Percentiles rank a stretch among this genome's conserved stretches.
phyloP scores from a whole-genome alignment of 2,797 vertebrate species.

The Gephyroberyx darwinii region DNA sequence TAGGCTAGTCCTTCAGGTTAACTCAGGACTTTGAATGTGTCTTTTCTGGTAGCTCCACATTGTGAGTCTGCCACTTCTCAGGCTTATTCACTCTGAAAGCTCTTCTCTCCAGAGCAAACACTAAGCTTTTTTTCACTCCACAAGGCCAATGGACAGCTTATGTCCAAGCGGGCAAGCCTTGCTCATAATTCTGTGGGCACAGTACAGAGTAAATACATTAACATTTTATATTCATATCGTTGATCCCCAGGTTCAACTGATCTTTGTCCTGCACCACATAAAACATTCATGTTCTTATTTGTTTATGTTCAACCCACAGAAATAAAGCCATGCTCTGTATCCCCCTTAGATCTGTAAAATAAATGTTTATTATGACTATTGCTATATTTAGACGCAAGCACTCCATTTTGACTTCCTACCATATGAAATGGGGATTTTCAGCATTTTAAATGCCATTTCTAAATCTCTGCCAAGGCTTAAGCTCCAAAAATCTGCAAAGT shows the following conservation, averaged over 20 bases:
- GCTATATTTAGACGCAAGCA: slow-evolving; percentile 73
- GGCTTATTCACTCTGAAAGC: slow-evolving; percentile 78
- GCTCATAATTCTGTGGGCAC: slow-evolving; percentile 72
- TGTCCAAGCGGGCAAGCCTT: slow-evolving; percentile 62
- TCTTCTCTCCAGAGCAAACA: slow-evolving; percentile 79
- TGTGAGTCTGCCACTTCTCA: slow-evolving; percentile 79
- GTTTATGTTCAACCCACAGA: slow-evolving; percentile 66
- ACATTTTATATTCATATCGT: slow-evolving; percentile 74
- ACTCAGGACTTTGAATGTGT: slow-evolving; percentile 64
- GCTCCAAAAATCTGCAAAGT: slow-evolving; percentile 74
- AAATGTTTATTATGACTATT: slow-evolving; percentile 71
- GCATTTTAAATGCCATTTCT: slow-evolving; percentile 66
- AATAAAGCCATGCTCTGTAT: slow-evolving; percentile 68
- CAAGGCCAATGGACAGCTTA: slow-evolving; percentile 73
- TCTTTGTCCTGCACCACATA: slow-evolving; percentile 75
- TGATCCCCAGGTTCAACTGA: slow-evolving; percentile 67
- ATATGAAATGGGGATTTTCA: slow-evolving; percentile 74
- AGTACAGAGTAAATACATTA: slow-evolving; percentile 75
- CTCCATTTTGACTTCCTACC: slow-evolving; percentile 70
- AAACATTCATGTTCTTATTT: slow-evolving; percentile 71
- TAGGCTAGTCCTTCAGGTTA: slow-evolving; percentile 57
- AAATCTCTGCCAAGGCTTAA: slow-evolving; percentile 63
- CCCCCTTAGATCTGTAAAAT: slow-evolving; percentile 71
- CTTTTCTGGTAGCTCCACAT: slow-evolving; percentile 76
- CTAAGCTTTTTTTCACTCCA: slow-evolving; percentile 52